Conservation (phyloP, 1,140 invertebrate genomes). For the Megalonaias nervosa region DNA sequence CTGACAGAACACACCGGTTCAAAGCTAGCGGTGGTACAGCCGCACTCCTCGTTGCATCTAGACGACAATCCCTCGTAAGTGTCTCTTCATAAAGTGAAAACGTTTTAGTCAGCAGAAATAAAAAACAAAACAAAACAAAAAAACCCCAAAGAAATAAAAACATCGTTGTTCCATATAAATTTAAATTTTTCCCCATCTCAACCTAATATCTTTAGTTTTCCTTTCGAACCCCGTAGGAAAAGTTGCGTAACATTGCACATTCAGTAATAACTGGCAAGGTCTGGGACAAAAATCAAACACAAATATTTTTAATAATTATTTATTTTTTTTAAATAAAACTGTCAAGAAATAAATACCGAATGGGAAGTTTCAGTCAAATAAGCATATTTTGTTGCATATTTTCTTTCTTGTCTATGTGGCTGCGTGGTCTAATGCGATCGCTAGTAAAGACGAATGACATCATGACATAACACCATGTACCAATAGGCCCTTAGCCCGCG, state of each 20-base stretch:
- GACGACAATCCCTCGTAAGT: conserved; percentile 13
- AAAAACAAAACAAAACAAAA: too few relatives aligned
- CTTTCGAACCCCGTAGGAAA: too few relatives aligned
- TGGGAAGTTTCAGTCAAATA: conserved; percentile 83
- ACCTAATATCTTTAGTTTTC: too few relatives aligned
- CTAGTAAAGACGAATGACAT: too few relatives aligned
- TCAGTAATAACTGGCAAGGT: conserved; percentile 78
- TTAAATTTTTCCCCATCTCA: too few relatives aligned
- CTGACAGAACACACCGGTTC: conserved; percentile 87
- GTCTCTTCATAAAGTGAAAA: background rate
- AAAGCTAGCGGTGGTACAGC: conserved; percentile 88
- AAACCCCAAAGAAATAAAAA: too few relatives aligned
- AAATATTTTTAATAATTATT: conserved; percentile 84
- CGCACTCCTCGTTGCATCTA: conserved; percentile 89
- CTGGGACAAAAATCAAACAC: conserved; percentile 92
- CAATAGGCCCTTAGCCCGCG: too few relatives aligned
- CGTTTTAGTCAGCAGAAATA: background rate
- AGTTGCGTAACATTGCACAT: too few relatives aligned
- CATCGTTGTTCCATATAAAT: too few relatives aligned
- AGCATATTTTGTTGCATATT: background rate
- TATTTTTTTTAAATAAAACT: conserved; percentile 92
- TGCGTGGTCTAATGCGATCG: too few relatives aligned
- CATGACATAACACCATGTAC: too few relatives aligned
- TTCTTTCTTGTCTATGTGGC: background rate
- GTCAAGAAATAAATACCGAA: conserved; percentile 83